Percentiles rank a stretch among this genome's conserved stretches.
These are phyloP conservation scores for Myotis findleyi DNA, from an alignment of 2,797 vertebrate genomes.

Conservation along the genomic window DNA sequence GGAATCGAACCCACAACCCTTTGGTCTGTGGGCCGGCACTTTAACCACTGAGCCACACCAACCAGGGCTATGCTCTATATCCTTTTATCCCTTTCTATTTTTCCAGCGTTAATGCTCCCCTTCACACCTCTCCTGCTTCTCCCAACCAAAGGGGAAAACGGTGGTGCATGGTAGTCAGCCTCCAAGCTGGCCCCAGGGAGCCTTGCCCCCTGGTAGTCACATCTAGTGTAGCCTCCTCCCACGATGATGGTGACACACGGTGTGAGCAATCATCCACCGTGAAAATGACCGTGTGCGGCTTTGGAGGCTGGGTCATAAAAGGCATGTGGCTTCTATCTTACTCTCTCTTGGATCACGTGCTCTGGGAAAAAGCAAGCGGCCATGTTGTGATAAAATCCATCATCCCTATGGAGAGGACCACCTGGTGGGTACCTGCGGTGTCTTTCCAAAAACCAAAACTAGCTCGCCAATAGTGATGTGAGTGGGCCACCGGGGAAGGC, in stretches of 20 bases:
- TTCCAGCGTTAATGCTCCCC: not conserved
- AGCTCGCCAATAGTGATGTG: not conserved
- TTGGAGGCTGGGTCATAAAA: not conserved
- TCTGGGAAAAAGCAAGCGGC: not conserved
- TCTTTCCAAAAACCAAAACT: not conserved
- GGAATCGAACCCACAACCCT: no score
- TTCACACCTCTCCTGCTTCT: not conserved
- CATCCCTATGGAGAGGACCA: not conserved
- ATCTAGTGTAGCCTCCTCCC: no score
- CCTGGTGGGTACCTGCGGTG: not conserved
- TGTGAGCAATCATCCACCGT: not conserved
- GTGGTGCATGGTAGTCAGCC: not conserved
- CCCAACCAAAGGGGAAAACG: not conserved
- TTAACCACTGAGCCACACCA: no score
- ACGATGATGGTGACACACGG: not conserved
- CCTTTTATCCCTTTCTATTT: not conserved
- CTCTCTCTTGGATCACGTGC: not conserved
- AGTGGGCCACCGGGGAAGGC: not conserved
- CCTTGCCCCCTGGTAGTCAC: not conserved
- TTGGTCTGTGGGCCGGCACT: no score
- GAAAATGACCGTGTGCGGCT: not conserved
- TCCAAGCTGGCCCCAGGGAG: accelerated
- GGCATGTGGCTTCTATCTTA: not conserved
- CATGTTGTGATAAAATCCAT: not conserved
- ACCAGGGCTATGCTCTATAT: not conserved